Evolutionary conservation across 2,113 vertebrate genomes (phyloP).

Genomic region (Hyaena hyaena): DNA sequence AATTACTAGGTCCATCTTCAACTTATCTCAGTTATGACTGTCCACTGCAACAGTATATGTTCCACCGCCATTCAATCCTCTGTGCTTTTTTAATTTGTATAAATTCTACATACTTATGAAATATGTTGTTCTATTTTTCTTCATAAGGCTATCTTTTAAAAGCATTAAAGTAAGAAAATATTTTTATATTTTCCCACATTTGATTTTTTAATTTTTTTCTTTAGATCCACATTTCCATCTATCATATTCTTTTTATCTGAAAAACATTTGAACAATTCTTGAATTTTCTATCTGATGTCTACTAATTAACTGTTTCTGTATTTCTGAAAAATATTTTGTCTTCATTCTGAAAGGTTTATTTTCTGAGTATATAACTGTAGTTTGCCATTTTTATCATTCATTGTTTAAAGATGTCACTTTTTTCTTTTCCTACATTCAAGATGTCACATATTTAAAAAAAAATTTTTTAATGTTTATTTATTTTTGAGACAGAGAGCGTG

Average conservation of each 20-base stretch:
- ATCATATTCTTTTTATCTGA: background rate
- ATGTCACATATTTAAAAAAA: background rate
- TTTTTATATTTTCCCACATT: background rate
- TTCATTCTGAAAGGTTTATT: background rate
- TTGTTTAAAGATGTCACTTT: background rate
- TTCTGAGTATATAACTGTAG: background rate
- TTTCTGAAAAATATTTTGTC: background rate
- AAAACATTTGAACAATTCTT: background rate
- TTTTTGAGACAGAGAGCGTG: too few relatives aligned
- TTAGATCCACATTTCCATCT: background rate
- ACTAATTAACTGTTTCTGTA: background rate
- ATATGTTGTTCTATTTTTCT: background rate
- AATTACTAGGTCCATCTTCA: background rate
- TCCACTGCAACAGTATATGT: background rate
- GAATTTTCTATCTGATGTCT: background rate
- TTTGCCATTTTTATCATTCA: background rate
- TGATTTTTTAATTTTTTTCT: background rate
- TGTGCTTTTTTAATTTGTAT: background rate
- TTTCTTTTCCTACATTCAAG: background rate
- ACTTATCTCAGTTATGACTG: background rate
- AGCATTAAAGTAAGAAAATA: background rate
- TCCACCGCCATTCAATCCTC: background rate
- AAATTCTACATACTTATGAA: background rate
- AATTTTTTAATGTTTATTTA: too few relatives aligned
- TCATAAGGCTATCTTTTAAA: background rate